Base-by-base conservation (phyloP, 1,140 invertebrate species). In the Penaeus chinensis region DNA sequence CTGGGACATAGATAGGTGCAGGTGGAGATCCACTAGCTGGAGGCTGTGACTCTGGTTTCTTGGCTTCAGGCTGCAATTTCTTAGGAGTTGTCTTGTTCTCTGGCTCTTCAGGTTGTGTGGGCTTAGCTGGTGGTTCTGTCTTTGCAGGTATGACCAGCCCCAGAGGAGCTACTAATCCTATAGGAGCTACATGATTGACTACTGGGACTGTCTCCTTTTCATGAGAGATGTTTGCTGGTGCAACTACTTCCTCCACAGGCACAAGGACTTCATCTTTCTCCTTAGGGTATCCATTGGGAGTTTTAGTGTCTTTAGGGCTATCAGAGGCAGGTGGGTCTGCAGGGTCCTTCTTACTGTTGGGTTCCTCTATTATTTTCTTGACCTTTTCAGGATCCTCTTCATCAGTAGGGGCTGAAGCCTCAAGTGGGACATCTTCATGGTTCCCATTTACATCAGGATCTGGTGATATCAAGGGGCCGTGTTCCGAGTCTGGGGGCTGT, bases 371-470 rank as follows among this genome's bases (percentile, higher is more conserved):
- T 27, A 60, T 20, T n/a, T 24, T 22, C 54, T 87, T 82, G 60
- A 62, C 10, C n/a, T 82, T 81, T 18, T 27, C 32, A 54, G 47
- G 27, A 32, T 11, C 61, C 20, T 83, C 86, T 22, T 87, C 79
- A 24, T 78, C 78, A 42, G 63, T 61, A 24, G 79, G 80, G 11
- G 86, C 80, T 11, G 86, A 82, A 63, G 86, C 62, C n/a, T 82
- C 86, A 24, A 83, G 22, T 54, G 86, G 66, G 27, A 82, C 86
- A 47, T 87, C 86, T 27, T 87, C 86, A 22, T 78, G 69, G 62
- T 87, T 87, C 60, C 86, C 86, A 78, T 87, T 87, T 60, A 87
- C 62, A 54, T 85, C 84, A 18, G 84, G 85, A 54, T 87, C 85
- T 20, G 81, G 71, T 47, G 69, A 32, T 13, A 87, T 87, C 20